phyloP scores from a whole-genome alignment of 2,113 vertebrate species.

The Plestiodon gilberti region DNA sequence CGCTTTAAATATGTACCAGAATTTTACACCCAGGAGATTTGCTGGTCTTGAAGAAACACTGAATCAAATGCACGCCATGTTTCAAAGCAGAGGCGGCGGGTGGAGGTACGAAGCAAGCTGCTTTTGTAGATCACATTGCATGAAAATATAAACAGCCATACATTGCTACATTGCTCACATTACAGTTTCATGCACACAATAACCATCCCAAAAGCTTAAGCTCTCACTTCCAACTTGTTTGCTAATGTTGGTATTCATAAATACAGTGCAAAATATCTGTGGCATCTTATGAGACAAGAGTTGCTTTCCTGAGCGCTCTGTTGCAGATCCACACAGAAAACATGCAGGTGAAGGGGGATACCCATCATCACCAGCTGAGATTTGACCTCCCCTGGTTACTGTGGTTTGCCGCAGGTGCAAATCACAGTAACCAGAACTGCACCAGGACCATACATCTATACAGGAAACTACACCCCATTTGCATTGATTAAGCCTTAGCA shows the following conservation, averaged over 20 bases:
- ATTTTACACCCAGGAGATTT: conserved; percentile 40
- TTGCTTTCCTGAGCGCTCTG: neutral
- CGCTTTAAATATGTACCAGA: conserved; percentile 41
- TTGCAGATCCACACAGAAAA: neutral
- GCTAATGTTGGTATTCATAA: neutral
- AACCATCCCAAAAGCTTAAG: neutral
- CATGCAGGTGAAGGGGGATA: neutral
- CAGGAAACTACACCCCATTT: neutral
- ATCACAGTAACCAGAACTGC: too few relatives aligned
- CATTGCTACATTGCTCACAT: conserved; percentile 7
- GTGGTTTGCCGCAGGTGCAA: neutral
- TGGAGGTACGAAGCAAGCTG: neutral
- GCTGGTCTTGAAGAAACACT: conserved; percentile 40
- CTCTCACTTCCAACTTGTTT: neutral
- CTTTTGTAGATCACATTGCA: neutral
- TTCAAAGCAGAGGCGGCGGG: conserved; percentile 34
- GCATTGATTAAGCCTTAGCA: neutral
- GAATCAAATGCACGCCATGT: conserved; percentile 30
- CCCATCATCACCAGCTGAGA: neutral
- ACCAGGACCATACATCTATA: neutral
- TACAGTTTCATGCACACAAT: neutral
- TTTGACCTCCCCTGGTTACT: neutral
- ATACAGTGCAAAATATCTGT: neutral
- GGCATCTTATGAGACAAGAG: neutral
- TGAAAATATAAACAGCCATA: conserved; percentile 24